Evolutionary conservation across 1,140 invertebrate genomes (phyloP).

Genomic region (Chymomyza costata): DNA sequence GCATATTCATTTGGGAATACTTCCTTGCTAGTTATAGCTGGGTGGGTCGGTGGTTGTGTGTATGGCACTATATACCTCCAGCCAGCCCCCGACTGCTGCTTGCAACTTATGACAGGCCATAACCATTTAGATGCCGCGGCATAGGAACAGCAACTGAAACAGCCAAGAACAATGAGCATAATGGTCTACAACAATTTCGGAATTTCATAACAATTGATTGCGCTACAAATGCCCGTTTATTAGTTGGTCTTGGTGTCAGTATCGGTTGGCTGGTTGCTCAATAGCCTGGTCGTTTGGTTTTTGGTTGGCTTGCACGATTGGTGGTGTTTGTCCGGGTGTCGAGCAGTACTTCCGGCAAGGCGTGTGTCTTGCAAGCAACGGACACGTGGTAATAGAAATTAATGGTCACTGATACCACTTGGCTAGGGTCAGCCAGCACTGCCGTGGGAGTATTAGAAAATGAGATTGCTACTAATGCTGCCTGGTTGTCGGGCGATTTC

Average conservation of each 20-base stretch:
- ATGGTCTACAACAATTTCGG: slow-evolving; percentile 70
- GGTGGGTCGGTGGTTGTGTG: background rate
- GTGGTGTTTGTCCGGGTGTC: slow-evolving; percentile 26
- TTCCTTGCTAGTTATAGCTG: background rate
- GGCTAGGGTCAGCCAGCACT: slow-evolving; percentile 5
- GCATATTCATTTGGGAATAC: slow-evolving; percentile 71
- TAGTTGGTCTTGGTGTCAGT: slow-evolving; percentile 37
- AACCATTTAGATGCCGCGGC: slow-evolving; percentile 71
- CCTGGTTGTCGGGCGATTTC: slow-evolving; percentile 49
- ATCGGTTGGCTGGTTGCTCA: background rate
- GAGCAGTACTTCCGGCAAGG: slow-evolving; percentile 60
- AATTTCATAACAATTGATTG: slow-evolving; percentile 73
- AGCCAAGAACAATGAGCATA: slow-evolving; percentile 49
- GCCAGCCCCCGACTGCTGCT: slow-evolving; percentile 18
- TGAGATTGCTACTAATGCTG: slow-evolving; percentile 40
- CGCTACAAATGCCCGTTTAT: slow-evolving; percentile 71
- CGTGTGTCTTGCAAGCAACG: slow-evolving; percentile 46
- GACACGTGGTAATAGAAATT: slow-evolving; percentile 70
- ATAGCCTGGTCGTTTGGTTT: background rate
- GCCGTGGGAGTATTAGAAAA: slow-evolving; percentile 15
- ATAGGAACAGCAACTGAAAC: slow-evolving; percentile 20
- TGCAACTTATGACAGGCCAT: slow-evolving; percentile 71
- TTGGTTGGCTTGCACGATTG: background rate
- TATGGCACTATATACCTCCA: too few relatives aligned
- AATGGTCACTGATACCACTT: slow-evolving; percentile 60